phyloP scores from a whole-genome alignment of 2,113 vertebrate genomes.

The Ardeotis arabs region DNA sequence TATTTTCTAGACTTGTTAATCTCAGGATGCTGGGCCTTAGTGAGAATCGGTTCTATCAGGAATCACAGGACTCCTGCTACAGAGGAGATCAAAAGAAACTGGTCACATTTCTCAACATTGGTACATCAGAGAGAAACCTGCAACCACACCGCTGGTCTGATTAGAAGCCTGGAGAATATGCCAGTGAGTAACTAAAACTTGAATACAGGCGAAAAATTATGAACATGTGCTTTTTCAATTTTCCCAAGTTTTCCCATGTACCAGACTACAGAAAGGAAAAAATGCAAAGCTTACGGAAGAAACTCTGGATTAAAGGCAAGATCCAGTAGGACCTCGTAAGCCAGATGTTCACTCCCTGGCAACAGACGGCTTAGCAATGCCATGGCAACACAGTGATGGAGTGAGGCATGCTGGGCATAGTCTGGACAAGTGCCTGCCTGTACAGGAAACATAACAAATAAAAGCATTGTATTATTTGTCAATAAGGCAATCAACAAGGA shows the following conservation, averaged over 20 bases:
- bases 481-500: background rate
- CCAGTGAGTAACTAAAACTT: background rate
- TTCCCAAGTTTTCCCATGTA: background rate
- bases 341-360: slow-evolving; percentile 90
- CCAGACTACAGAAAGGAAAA: background rate
- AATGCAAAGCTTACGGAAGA: slow-evolving; percentile 84
- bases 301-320: slow-evolving; percentile 89
- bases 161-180: background rate
- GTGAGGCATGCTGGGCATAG: slow-evolving; percentile 73
- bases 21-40: background rate
- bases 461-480: background rate
- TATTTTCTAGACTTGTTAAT: background rate
- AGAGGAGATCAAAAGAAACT: background rate
- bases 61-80: background rate
- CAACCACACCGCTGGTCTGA: background rate
- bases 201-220: background rate
- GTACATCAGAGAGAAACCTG: background rate
- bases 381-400: slow-evolving; percentile 87
- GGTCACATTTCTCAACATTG: background rate
- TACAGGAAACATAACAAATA: slow-evolving; percentile 36
- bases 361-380: slow-evolving; percentile 85
- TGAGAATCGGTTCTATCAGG: background rate
- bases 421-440: slow-evolving; percentile 79
- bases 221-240: background rate
- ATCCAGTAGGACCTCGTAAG: slow-evolving; percentile 82